Conservation (phyloP, 2,113 vertebrate genomes). For the Callopanchax toddi region DNA sequence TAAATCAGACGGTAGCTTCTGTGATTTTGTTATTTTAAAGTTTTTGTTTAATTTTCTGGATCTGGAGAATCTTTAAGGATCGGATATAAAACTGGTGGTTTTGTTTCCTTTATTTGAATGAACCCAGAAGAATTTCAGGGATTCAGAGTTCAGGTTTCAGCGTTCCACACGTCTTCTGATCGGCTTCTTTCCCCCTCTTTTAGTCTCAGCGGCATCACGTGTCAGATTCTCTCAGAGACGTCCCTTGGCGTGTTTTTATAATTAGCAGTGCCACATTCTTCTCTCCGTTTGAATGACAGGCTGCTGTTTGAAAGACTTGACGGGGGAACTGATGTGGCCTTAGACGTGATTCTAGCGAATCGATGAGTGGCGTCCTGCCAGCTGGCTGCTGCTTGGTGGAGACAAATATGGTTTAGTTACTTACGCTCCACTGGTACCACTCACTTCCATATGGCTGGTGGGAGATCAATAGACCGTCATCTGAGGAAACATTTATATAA, state of each 20-base stretch:
- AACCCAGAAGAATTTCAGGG: background rate
- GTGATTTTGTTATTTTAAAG: slow-evolving; percentile 3
- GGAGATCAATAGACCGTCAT: slow-evolving; percentile 36
- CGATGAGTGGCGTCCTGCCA: slow-evolving; percentile 30
- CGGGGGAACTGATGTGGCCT: slow-evolving; percentile 22
- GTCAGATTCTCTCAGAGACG: slow-evolving; percentile 31
- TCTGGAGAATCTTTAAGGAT: too few species aligned
- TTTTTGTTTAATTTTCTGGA: slow-evolving; percentile 4
- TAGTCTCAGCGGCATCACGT: slow-evolving; percentile 6
- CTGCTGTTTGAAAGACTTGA: slow-evolving; percentile 32
- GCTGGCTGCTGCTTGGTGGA: slow-evolving; percentile 17
- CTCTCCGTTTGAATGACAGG: slow-evolving; percentile 13
- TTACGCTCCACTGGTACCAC: slow-evolving; percentile 31
- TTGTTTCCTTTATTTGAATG: too few species aligned
- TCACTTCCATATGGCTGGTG: slow-evolving; percentile 17
- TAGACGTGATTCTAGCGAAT: slow-evolving; percentile 35
- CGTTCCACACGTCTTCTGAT: background rate
- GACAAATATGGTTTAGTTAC: slow-evolving; percentile 22
- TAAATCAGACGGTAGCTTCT: background rate
- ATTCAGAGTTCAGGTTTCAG: slow-evolving; percentile 1
- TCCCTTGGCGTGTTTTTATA: slow-evolving; percentile 46
- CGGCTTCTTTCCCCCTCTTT: background rate
- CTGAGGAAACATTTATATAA: slow-evolving; percentile 18
- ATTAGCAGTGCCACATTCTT: slow-evolving; percentile 32
- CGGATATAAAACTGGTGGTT: too few species aligned